Conservation (phyloP, 2,888 invertebrate species). For the Heliconius sara region DNA sequence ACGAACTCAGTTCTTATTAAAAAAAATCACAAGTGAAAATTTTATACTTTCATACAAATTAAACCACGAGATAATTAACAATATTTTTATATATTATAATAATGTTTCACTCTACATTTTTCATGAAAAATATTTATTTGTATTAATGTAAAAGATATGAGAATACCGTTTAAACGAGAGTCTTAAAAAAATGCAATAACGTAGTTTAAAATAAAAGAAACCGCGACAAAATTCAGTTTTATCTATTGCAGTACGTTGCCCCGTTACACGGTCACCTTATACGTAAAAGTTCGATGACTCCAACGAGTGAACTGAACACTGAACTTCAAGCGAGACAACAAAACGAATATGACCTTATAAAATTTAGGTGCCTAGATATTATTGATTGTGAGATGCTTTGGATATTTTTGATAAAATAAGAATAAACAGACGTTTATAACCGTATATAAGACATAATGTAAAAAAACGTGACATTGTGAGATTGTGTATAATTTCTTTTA, state of each 20-base stretch:
- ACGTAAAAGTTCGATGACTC: constrained; percentile 43
- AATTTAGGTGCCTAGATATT: neutral
- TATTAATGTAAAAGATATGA: neutral
- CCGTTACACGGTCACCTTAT: constrained; percentile 44
- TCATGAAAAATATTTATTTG: neutral
- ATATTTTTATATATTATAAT: neutral
- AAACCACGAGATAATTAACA: neutral
- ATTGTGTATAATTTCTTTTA: neutral
- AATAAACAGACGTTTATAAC: neutral
- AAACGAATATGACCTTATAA: constrained; percentile 24
- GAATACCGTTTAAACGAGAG: neutral
- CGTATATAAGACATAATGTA: neutral
- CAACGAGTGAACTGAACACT: constrained; percentile 33
- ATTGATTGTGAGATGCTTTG: constrained; percentile 8
- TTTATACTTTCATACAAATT: neutral
- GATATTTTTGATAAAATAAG: neutral
- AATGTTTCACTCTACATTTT: neutral
- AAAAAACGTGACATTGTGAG: neutral
- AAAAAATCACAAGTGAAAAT: neutral
- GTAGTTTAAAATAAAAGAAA: constrained; percentile 4
- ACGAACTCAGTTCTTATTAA: neutral
- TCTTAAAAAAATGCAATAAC: neutral
- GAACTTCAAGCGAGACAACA: constrained; percentile 42
- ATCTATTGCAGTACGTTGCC: constrained; percentile 30
- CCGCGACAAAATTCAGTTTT: constrained; percentile 3